Percentiles rank a stretch among this genome's conserved stretches.
Conservation (phyloP, 2,797 vertebrate species). For the Chaetophractus vellerosus region DNA sequence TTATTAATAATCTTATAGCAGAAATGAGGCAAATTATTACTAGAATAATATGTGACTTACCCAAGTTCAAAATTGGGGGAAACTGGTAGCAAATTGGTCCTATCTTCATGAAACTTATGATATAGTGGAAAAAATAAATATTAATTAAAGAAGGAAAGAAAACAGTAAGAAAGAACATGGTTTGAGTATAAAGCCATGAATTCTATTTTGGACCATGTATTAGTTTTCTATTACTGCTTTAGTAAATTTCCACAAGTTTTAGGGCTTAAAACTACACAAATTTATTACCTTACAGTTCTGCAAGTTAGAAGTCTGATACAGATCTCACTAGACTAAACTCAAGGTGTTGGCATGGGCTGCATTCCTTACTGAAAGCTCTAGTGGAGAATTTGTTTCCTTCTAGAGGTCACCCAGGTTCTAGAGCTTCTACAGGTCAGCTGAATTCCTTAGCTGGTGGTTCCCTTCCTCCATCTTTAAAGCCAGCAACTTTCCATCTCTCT, state of each 20-base stretch:
- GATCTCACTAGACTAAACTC: not conserved
- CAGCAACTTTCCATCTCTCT: not conserved
- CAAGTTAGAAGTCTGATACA: not conserved
- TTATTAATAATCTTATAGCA: not conserved
- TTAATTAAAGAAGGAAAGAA: not conserved
- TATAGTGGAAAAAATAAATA: not conserved
- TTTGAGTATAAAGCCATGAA: not conserved
- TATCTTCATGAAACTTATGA: not conserved
- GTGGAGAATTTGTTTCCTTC: not conserved
- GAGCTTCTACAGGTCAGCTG: not conserved
- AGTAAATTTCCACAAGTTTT: not conserved
- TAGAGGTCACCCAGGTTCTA: not conserved
- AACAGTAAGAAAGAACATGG: not conserved
- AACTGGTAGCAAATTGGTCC: not conserved
- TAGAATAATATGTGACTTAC: not conserved
- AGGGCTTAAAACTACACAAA: not conserved
- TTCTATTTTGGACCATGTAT: not conserved
- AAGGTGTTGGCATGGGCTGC: not conserved
- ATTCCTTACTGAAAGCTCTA: not conserved
- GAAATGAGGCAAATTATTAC: not conserved
- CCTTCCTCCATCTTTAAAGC: not conserved
- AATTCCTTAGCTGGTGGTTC: not conserved
- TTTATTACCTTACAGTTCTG: not conserved
- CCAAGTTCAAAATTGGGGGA: not conserved
- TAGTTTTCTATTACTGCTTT: conserved; percentile 5